Percentiles rank a stretch among this genome's conserved stretches.
Conservation (phyloP, 2,113 vertebrate genomes). For the Pleuronectes platessa region DNA sequence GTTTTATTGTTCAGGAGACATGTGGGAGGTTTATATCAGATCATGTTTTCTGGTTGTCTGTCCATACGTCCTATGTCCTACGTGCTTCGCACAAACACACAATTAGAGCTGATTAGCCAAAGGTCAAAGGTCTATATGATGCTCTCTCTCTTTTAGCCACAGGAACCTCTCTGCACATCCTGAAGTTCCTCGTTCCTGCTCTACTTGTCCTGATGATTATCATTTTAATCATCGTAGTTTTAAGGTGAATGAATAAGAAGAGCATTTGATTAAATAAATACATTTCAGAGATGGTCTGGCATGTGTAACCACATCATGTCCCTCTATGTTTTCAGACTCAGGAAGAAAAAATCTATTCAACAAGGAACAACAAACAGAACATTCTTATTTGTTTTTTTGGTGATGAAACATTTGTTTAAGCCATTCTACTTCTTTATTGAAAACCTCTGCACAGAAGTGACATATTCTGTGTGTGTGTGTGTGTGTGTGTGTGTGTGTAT, state of each 20-base stretch:
- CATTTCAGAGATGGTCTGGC: neutral
- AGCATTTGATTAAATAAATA: rapidly evolving
- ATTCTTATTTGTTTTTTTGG: conserved; percentile 1
- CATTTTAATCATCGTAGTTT: conserved; percentile 15
- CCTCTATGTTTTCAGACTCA: conserved; percentile 41
- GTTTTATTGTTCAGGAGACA: too few species aligned
- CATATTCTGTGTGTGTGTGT: neutral
- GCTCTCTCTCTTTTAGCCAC: conserved; percentile 8
- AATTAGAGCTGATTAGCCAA: too few species aligned
- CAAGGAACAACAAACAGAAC: neutral
- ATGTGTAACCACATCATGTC: neutral
- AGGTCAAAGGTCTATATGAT: neutral
- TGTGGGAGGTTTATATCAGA: too few species aligned
- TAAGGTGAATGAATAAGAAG: conserved; percentile 56
- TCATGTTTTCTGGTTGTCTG: too few species aligned
- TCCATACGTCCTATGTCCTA: too few species aligned
- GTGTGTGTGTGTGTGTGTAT: neutral
- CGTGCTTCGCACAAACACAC: too few species aligned
- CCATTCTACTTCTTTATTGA: neutral
- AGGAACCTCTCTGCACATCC: conserved; percentile 12
- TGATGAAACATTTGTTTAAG: conserved; percentile 8
- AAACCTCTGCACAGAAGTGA: neutral
- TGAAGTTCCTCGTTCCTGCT: neutral
- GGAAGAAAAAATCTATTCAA: conserved; percentile 23
- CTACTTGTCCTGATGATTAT: conserved; percentile 24